Evolutionary conservation across 1,140 invertebrate genomes (phyloP), one percentile per base, ranked within the genome.

Genomic region (Pachypeltis micranthus): DNA sequence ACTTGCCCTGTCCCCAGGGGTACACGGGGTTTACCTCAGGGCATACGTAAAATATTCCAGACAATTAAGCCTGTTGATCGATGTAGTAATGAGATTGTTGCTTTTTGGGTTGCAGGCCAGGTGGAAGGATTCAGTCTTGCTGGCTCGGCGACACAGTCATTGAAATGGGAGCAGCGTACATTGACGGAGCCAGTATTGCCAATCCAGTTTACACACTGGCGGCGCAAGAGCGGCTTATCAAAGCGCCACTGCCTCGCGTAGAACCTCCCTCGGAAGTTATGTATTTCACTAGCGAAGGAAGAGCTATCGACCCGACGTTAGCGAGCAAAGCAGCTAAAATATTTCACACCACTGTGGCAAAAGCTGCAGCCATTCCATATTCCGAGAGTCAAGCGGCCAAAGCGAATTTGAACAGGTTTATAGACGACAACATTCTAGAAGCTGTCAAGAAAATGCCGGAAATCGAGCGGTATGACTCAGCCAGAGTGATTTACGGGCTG

Each of bases 61-160:
- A n/a, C n/a, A n/a, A n/a, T n/a, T n/a, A n/a, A n/a, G n/a, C n/a
- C n/a, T n/a, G n/a, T n/a, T n/a, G n/a, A n/a, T n/a, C n/a, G n/a
- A n/a, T n/a, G n/a, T n/a, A n/a, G n/a, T n/a, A n/a, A n/a, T n/a
- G n/a, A n/a, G n/a, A n/a, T n/a, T n/a, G n/a, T n/a, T n/a, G n/a
- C n/a, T n/a, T 39, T 39, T 39, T 10, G 7, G 31, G 16, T 39
- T 72, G 28, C 57, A 82, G 81, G 67, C 79, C 80, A 44, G 86
- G 86, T 31, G 86, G 86, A 58, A 75, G 86, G 65, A 84, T 88
- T 21, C 84, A 85, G 72, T 86, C 85, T 0, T 85, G 84, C 68
- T 84, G 83, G 79, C 74, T 88, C 24, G 85, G 85, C 27, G 85
- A 88, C 64, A 78, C 83, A 0, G 80, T 84, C 1, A 82, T 85